Evolutionary conservation across 2,797 vertebrate species (phyloP).

Genomic region (Moxostoma hubbsi): DNA sequence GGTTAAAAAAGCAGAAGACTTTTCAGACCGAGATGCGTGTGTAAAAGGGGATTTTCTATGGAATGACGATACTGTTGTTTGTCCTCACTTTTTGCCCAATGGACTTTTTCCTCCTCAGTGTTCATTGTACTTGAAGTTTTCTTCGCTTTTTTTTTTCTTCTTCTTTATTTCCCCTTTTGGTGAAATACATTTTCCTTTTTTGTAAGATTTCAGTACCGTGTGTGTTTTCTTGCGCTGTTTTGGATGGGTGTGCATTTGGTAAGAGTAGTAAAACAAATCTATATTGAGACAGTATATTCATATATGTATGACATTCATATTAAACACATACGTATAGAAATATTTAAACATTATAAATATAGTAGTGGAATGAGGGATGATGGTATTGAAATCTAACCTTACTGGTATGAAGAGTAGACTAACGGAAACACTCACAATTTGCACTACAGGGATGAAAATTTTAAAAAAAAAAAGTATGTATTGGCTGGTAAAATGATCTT

Average conservation of each 20-base stretch:
- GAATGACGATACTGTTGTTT: conserved; percentile 57
- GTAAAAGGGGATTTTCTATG: conserved; percentile 66
- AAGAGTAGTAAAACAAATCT: conserved; percentile 67
- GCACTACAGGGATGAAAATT: conserved; percentile 65
- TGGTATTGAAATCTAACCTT: conserved; percentile 69
- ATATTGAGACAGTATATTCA: conserved; percentile 68
- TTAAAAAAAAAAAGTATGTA: conserved; percentile 41
- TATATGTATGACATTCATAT: conserved; percentile 66
- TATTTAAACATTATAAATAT: conserved; percentile 44
- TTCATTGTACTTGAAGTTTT: conserved; percentile 98
- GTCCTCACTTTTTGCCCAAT: conserved; percentile 86
- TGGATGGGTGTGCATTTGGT: conserved; percentile 60
- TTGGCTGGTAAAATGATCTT: conserved; percentile 58
- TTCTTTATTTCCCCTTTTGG: conserved; percentile 68
- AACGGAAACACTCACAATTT: conserved; percentile 62
- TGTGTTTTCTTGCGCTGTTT: conserved; percentile 58
- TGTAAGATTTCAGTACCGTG: conserved; percentile 74
- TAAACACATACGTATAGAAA: conserved; percentile 50
- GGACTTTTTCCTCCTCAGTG: conserved; percentile 83
- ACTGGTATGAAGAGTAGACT: conserved; percentile 71
- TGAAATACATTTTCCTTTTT: conserved; percentile 67
- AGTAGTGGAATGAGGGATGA: conserved; percentile 54
- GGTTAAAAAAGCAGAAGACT: conserved; percentile 67
- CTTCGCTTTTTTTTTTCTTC: conserved; percentile 85
- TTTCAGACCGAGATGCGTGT: conserved; percentile 63